These are phyloP conservation scores for Cotesia vestalis DNA, from an alignment of 1,140 invertebrate genomes.

Conservation along the genomic window DNA sequence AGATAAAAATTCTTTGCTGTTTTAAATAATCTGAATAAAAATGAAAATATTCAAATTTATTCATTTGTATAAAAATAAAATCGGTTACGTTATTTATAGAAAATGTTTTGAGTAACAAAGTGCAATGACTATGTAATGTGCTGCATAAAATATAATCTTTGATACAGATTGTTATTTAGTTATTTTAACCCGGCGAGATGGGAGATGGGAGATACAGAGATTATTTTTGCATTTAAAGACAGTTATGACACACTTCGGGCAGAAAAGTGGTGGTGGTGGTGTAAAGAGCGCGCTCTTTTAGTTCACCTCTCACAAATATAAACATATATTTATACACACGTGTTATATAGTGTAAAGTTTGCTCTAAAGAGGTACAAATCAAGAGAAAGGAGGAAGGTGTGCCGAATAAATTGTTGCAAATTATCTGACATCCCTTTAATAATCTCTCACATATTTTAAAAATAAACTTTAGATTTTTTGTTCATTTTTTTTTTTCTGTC, in stretches of 20 bases:
- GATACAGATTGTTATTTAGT: conserved; percentile 29
- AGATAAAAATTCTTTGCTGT: too few relatives aligned
- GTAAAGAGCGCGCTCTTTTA: conserved; percentile 14
- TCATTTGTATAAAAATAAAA: too few relatives aligned
- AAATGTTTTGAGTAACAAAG: too few relatives aligned
- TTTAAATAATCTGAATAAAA: too few relatives aligned
- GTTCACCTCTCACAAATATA: neutral
- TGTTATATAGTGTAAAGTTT: too few relatives aligned
- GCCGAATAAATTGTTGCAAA: conserved; percentile 10
- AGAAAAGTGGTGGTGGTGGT: conserved; percentile 12
- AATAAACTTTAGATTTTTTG: neutral
- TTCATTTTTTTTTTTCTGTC: neutral
- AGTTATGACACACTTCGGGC: conserved; percentile 24
- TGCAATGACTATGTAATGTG: too few relatives aligned
- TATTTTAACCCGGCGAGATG: neutral
- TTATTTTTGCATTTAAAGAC: conserved; percentile 19
- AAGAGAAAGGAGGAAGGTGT: conserved; percentile 19
- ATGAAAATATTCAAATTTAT: too few relatives aligned
- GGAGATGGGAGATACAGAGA: too few relatives aligned
- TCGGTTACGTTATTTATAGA: too few relatives aligned
- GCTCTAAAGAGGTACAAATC: neutral
- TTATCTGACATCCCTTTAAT: conserved; percentile 6
- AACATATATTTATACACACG: neutral
- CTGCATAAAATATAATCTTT: conserved; percentile 6
- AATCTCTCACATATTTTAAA: neutral